Evolutionary conservation across 2,113 vertebrate genomes (phyloP).

Genomic region (Trogon surrucura): DNA sequence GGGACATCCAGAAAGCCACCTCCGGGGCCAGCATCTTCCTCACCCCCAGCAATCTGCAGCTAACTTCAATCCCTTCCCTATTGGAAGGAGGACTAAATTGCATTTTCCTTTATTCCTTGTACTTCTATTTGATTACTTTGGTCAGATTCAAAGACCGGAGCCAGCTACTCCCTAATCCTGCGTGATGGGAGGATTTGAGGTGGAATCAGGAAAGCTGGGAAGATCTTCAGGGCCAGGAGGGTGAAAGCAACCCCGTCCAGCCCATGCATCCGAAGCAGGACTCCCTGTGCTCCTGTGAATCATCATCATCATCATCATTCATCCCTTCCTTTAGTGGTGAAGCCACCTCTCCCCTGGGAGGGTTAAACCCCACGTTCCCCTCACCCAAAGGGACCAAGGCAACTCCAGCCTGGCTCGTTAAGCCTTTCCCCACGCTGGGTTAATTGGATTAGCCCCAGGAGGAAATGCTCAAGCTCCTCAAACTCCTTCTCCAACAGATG

Average conservation of each 20-base stretch:
- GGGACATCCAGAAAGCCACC: not conserved
- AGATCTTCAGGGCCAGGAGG: not conserved
- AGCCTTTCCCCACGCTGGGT: not conserved
- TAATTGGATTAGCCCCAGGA: not conserved
- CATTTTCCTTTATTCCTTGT: not conserved
- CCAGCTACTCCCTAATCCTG: not conserved
- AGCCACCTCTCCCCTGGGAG: not conserved
- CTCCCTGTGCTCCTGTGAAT: fast-evolving
- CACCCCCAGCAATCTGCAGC: not conserved
- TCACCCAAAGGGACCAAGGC: not conserved
- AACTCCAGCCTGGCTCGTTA: not conserved
- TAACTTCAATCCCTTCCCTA: not conserved
- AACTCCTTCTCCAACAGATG: not conserved
- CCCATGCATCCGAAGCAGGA: not conserved
- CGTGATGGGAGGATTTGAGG: not conserved
- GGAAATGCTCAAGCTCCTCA: not conserved
- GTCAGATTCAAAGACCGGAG: not conserved
- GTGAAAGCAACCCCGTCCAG: not conserved
- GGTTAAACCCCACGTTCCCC: not conserved
- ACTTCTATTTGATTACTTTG: not conserved
- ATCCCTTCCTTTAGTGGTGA: not conserved
- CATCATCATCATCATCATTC: too few relatives aligned
- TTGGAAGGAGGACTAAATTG: not conserved
- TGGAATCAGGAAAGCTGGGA: not conserved
- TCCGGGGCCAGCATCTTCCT: not conserved